Percentiles rank a stretch among this genome's conserved stretches.
phyloP scores from a whole-genome alignment of 2,113 vertebrate species.

The Orycteropus afer region DNA sequence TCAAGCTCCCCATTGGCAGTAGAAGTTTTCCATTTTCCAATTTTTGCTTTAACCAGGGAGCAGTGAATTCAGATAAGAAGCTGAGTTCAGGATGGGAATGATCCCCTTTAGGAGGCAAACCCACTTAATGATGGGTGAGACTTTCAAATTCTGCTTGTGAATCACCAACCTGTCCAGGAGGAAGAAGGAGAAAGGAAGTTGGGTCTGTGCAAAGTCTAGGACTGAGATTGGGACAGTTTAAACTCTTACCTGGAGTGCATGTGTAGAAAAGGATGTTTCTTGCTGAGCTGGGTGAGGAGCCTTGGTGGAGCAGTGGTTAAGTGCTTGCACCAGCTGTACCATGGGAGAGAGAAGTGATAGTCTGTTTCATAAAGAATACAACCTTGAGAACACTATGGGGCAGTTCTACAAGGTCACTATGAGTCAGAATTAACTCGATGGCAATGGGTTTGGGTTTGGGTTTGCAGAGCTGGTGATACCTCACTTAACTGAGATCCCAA shows the following conservation, averaged over 20 bases:
- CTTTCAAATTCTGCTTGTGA: background rate
- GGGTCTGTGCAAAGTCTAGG: background rate
- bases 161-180: background rate
- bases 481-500: background rate
- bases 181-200: background rate
- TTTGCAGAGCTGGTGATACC: too few species aligned
- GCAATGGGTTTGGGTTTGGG: background rate
- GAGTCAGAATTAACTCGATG: background rate
- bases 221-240: background rate
- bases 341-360: background rate
- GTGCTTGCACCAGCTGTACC: background rate
- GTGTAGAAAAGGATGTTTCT: background rate
- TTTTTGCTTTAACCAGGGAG: slow-evolving; percentile 23
- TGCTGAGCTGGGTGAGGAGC: background rate
- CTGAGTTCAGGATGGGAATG: background rate
- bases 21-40: slow-evolving; percentile 44
- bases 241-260: background rate
- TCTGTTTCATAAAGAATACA: background rate
- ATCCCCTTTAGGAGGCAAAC: background rate
- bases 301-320: background rate
- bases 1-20: background rate
- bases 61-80: background rate
- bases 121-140: background rate
- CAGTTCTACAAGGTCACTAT: background rate
- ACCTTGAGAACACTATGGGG: background rate